Evolutionary conservation across 2,888 invertebrate species (phyloP).

Genomic region (Lomographa bimaculata): DNA sequence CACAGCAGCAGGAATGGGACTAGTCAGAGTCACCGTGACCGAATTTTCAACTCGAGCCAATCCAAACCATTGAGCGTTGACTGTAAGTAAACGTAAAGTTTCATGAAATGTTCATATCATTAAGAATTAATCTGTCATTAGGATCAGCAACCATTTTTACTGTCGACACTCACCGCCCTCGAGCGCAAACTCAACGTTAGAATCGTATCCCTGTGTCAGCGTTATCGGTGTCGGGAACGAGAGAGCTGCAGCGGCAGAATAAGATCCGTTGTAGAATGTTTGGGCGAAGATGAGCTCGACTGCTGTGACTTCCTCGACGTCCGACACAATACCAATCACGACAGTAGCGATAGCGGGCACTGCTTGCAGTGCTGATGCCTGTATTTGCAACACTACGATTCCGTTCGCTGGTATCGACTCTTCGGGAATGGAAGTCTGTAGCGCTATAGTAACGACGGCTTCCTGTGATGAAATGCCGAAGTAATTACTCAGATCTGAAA

Average conservation of each 20-base stretch:
- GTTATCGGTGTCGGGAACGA: slow-evolving; percentile 30
- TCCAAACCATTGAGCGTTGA: slow-evolving; percentile 25
- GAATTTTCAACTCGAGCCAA: slow-evolving; percentile 28
- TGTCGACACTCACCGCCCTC: slow-evolving; percentile 38
- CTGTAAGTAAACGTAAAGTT: slow-evolving; percentile 7
- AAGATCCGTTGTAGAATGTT: slow-evolving; percentile 41
- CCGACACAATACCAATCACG: slow-evolving; percentile 12
- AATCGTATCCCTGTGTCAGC: slow-evolving; percentile 35
- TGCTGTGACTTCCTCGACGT: slow-evolving; percentile 4
- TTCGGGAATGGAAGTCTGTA: slow-evolving; percentile 10
- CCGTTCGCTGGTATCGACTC: slow-evolving; percentile 30
- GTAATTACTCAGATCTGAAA: slow-evolving; percentile 14
- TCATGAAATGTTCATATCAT: no score
- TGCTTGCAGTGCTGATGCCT: slow-evolving; percentile 16
- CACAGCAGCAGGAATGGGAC: slow-evolving; percentile 37
- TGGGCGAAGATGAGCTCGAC: slow-evolving; percentile 38
- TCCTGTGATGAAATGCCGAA: slow-evolving; percentile 7
- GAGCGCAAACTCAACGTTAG: slow-evolving; percentile 37
- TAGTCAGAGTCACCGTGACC: slow-evolving; percentile 21
- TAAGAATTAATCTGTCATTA: no score
- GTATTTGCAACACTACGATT: slow-evolving; percentile 22
- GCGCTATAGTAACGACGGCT: slow-evolving; percentile 5
- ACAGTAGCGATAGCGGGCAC: slow-evolving; percentile 19
- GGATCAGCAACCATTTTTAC: no score
- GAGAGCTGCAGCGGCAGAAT: slow-evolving; percentile 28